phyloP scores from a whole-genome alignment of 2,113 vertebrate genomes.

The Semicossyphus pulcher region DNA sequence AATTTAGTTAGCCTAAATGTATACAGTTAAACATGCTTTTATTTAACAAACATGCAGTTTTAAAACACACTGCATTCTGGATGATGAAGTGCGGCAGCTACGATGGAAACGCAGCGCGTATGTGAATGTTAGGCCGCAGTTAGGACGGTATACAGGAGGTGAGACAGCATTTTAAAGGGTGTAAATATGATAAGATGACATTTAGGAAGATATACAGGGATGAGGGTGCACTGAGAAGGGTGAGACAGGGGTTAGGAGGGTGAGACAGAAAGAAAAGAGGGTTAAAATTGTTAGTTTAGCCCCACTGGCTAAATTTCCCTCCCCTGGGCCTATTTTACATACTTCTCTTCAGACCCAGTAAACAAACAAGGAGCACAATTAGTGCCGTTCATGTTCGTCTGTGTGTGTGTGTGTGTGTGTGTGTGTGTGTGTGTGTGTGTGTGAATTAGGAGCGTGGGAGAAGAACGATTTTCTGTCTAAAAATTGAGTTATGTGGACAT shows the following conservation, averaged over 20 bases:
- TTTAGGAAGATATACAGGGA: no score
- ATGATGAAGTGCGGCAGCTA: no score
- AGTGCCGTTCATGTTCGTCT: background rate
- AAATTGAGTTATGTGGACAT: constrained; percentile 22
- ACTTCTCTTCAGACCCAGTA: constrained; percentile 60
- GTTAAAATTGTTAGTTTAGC: constrained; percentile 46
- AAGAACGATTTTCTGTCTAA: constrained; percentile 48
- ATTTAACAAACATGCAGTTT: no score
- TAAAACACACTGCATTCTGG: no score
- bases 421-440: constrained; percentile 19
- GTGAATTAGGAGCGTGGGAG: constrained; percentile 38
- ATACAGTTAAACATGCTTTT: no score
- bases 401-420: background rate
- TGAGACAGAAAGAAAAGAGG: constrained; percentile 26
- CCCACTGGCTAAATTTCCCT: constrained; percentile 39
- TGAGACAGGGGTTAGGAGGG: background rate
- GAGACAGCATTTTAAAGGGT: background rate
- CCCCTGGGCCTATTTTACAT: constrained; percentile 68
- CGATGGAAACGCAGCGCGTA: no score
- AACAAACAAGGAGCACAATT: constrained; percentile 66
- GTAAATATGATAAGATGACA: background rate
- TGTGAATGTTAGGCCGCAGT: no score
- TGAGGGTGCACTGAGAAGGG: background rate
- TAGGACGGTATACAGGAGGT: background rate
- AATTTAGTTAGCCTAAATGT: no score